phyloP scores from a whole-genome alignment of 2,888 invertebrate species.

The Harpagoxenus sublaevis region DNA sequence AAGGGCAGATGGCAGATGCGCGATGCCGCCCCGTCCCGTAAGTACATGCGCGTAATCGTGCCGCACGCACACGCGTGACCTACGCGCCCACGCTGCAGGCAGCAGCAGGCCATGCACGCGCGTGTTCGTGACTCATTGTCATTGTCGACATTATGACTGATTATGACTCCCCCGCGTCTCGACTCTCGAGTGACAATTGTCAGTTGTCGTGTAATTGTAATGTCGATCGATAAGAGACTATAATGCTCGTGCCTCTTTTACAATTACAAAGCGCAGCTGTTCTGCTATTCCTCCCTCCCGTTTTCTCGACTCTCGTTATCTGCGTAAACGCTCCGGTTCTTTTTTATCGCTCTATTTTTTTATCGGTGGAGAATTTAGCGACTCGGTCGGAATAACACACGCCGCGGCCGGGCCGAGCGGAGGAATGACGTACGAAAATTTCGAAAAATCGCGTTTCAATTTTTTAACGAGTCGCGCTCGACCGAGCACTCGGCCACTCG shows the following conservation, averaged over 20 bases:
- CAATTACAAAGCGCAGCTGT: too few relatives aligned
- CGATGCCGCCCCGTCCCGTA: too few relatives aligned
- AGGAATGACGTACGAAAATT: neutral
- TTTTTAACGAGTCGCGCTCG: neutral
- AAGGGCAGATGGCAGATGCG: too few relatives aligned
- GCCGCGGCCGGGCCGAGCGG: too few relatives aligned
- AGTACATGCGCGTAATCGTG: too few relatives aligned
- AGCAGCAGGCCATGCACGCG: too few relatives aligned
- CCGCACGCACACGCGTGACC: too few relatives aligned
- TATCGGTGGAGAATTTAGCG: too few relatives aligned
- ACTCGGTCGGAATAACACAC: neutral
- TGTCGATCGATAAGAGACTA: conserved; percentile 13
- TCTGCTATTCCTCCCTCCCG: neutral
- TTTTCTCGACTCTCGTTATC: neutral
- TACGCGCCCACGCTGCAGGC: too few relatives aligned
- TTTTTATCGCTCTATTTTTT: neutral
- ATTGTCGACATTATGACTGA: neutral
- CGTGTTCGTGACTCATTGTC: neutral
- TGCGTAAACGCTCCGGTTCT: neutral
- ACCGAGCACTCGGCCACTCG: neutral
- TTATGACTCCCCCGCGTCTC: neutral
- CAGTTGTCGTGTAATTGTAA: neutral
- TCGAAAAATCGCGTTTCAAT: neutral
- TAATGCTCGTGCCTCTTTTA: neutral
- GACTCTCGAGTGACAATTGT: neutral